Base-by-base conservation (phyloP, 2,888 invertebrate genomes). In the Meghimatium bilineatum region DNA sequence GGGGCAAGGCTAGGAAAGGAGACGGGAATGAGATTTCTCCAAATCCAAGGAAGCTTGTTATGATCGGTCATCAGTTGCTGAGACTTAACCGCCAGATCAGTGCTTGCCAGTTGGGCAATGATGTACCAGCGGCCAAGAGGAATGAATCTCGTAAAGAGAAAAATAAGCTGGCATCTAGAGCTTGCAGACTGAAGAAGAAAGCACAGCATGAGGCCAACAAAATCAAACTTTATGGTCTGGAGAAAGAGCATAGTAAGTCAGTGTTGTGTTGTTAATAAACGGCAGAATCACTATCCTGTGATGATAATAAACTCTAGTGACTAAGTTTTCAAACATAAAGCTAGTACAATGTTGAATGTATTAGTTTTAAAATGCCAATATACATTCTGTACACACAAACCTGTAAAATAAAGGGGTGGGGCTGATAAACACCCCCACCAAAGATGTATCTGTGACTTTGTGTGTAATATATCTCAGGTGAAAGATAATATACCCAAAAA, bases 171-270 rank as follows among this genome's bases (percentile, higher is more conserved):
- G 99, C 99, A 20, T 99, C 99, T 91, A 95, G 99, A 86, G 99
- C 98, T 56, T 99, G 99, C 93, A 96, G 99, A 60, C 95, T 99
- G 91, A 99, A 99, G 95, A 99, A 99, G 94, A 99, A 99, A 94
- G 99, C 99, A 8, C 99, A 99, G 93, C 99, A 99, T 93, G 99
- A 99, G 94, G 99, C 99, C 2, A 99, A 99, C 93, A 99, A 99
- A 94, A 96, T 99, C 83, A 99, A 99, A 94, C 94, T 99, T 3
- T 97, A 96, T 93, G 99, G 99, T 63, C 95, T 99, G 89, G 97
- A 98, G 94, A 95, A 96, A 91, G 99, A 99, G 94, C 99, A 99
- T 94, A 97, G 98, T 97, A 95, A 96, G 96, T 90, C 20, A n/a
- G 29, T 23, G 49, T 71, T 63, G n/a, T 44, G 44, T 44, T 44